phyloP scores from a whole-genome alignment of 2,113 vertebrate species.

The Chlorodrepanis virens region DNA sequence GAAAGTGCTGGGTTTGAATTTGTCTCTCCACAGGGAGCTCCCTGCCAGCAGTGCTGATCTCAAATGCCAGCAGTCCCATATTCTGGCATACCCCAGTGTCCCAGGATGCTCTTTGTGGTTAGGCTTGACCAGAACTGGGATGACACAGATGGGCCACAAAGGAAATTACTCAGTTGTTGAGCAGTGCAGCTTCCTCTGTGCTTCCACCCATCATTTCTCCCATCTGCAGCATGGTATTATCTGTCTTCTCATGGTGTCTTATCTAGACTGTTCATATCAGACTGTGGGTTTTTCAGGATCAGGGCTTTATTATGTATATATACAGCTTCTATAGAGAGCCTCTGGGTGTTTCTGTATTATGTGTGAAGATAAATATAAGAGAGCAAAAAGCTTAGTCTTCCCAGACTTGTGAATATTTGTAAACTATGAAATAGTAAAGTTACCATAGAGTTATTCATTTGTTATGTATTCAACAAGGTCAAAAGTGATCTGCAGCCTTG shows the following conservation, averaged over 20 bases:
- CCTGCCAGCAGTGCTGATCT: not conserved
- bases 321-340: not conserved
- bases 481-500: not conserved
- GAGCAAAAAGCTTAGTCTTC: not conserved
- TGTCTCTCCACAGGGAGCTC: not conserved
- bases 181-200: not conserved
- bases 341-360: not conserved
- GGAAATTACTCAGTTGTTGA: fast-evolving
- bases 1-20: not conserved
- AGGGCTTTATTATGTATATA: not conserved
- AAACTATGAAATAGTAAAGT: not conserved
- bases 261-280: not conserved
- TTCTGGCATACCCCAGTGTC: fast-evolving
- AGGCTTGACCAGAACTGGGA: not conserved
- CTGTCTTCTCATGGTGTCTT: not conserved
- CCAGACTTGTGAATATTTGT: not conserved
- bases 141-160: not conserved
- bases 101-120: not conserved
- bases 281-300: not conserved
- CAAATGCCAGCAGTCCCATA: not conserved
- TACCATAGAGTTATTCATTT: not conserved
- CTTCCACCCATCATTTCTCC: not conserved
- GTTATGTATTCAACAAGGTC: not conserved
- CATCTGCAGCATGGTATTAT: not conserved
- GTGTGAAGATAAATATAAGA: not conserved